Base-by-base conservation (phyloP, 2,113 vertebrate genomes). In the Sapayoa aenigma region DNA sequence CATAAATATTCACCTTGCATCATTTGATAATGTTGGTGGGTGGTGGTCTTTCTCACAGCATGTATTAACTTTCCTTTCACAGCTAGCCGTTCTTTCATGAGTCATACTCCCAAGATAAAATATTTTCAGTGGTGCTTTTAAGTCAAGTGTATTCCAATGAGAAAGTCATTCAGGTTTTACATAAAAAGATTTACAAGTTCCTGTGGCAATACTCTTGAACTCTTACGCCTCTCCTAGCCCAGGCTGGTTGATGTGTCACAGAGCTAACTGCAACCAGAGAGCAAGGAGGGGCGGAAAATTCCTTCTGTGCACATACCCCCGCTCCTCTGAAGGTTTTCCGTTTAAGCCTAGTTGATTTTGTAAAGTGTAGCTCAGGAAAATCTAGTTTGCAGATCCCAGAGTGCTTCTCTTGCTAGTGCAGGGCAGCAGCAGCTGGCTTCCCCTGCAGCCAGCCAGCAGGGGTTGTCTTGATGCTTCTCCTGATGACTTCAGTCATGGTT, bases 71-170 rank as follows among this genome's bases (percentile, higher is more conserved):
- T 92, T 85, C 55, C 79, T 88, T 86, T 92, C 89, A 53, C 53
- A 81, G 30, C n/a, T 90, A 84, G 20, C 80, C 52, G 41, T 95
- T 71, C 75, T 90, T 85, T 90, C 65, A 18, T 84, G 73, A 91
- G 60, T 95, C 88, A 92, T 77, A 63, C 67, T 67, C 74, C 41
- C 59, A 79, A 92, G 88, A 81, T 83, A 52, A 72, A 89, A 37
- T 84, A 37, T 60, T 90, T 94, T 90, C 0, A 37, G 27, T 11
- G 1, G 27, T 84, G 46, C 20, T 31, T 94, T 91, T 74, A 60
- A 46, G 79, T 85, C 12, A 6, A 71, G 52, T 90, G 44, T 93
- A 85, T 93, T 93, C 63, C 87, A 88, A 4, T 47, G 50, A 88
- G 78, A 78, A 95, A 90, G 52, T 88, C 12, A 77, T 59, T 85